A percentile compares a stretch with the other conserved stretches of the same genome.
phyloP scores from a whole-genome alignment of 2,113 vertebrate genomes.

The Hemicordylus capensis region DNA sequence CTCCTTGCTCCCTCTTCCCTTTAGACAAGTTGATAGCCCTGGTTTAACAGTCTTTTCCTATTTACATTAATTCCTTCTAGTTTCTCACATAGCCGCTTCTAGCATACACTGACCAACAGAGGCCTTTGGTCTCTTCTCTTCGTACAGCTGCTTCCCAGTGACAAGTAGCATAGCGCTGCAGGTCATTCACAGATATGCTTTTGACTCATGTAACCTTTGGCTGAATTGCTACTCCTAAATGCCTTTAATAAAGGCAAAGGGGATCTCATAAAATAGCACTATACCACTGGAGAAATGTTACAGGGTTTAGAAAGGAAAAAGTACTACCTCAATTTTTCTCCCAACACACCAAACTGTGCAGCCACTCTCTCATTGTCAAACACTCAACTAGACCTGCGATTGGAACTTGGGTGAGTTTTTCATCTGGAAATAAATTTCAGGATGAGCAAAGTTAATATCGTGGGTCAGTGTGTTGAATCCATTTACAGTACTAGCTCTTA shows the following conservation, averaged over 20 bases:
- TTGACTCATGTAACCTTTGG: not conserved
- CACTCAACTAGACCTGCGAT: not conserved
- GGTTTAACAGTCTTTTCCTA: not conserved
- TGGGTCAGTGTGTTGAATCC: too few relatives aligned
- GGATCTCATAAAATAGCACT: not conserved
- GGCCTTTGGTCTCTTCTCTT: not conserved
- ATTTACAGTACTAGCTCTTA: too few relatives aligned
- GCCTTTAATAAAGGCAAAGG: not conserved
- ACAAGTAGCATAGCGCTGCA: rapidly evolving
- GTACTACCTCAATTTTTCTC: not conserved
- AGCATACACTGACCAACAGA: not conserved
- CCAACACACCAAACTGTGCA: not conserved
- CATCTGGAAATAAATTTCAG: not conserved
- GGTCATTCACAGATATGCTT: not conserved
- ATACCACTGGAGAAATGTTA: too few relatives aligned
- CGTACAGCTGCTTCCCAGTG: not conserved
- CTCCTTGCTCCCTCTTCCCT: not conserved
- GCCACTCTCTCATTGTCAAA: not conserved
- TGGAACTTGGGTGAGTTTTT: not conserved
- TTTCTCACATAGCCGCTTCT: not conserved
- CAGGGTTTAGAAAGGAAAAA: not conserved
- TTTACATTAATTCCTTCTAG: not conserved
- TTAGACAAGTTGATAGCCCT: not conserved
- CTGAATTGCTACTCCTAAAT: not conserved
- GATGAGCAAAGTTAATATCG: not conserved